Conservation (phyloP, 2,888 invertebrate genomes). For the Dastarcus helophoroides region DNA sequence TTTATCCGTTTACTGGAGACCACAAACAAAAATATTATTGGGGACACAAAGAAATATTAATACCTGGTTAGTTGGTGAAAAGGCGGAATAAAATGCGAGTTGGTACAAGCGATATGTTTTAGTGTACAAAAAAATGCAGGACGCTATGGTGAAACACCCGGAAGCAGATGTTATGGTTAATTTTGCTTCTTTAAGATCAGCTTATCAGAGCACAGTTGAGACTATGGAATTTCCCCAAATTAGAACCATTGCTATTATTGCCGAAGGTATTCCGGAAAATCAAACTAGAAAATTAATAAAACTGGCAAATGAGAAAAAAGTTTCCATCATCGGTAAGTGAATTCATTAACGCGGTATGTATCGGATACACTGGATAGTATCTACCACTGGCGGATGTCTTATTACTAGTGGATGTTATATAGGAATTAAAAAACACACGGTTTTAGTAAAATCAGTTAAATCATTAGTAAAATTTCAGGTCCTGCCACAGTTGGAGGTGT, state of each 20-base stretch:
- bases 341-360: background rate
- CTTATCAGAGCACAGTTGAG: constrained; percentile 93
- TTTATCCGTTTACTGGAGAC: constrained; percentile 97
- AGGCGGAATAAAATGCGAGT: too few species aligned
- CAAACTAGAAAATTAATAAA: constrained; percentile 89
- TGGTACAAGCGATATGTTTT: constrained; percentile 3
- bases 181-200: constrained; percentile 95
- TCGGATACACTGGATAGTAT: too few species aligned
- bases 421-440: too few species aligned
- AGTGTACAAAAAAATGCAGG: constrained; percentile 93
- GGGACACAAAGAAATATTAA: constrained; percentile 94
- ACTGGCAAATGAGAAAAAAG: constrained; percentile 64
- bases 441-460: too few species aligned
- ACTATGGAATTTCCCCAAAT: constrained; percentile 91
- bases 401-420: too few species aligned
- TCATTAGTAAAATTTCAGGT: constrained; percentile 46
- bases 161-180: constrained; percentile 93
- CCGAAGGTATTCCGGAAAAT: constrained; percentile 98
- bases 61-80: constrained; percentile 48
- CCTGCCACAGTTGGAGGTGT: constrained; percentile 94
- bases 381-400: too few species aligned
- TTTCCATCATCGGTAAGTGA: constrained; percentile 30
- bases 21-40: constrained; percentile 99
- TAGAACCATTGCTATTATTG: constrained; percentile 93
- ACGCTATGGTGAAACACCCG: constrained; percentile 89